These are phyloP conservation scores for Pangasius macronema DNA, from an alignment of 2,797 vertebrate species.

Conservation along the genomic window DNA sequence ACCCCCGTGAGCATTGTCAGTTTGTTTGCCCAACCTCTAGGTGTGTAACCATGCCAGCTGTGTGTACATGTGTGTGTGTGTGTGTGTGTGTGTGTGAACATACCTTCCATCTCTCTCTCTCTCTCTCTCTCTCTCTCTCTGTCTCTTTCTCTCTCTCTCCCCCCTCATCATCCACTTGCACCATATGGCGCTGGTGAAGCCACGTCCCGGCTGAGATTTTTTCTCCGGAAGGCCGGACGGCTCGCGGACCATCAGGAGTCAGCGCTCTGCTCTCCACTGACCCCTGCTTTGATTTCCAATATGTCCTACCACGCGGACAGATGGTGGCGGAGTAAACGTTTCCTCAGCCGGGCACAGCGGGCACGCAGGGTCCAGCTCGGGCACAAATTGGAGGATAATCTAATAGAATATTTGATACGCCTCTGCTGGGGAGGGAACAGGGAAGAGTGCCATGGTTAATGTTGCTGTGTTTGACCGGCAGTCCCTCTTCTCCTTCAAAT, in stretches of 20 bases:
- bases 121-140: conserved; percentile 2
- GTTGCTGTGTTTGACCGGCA: conserved; percentile 57
- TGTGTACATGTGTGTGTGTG: conserved; percentile 22
- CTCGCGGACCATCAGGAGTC: conserved; percentile 56
- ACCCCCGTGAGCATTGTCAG: neutral
- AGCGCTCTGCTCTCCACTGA: conserved; percentile 70
- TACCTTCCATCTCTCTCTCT: conserved; percentile 13
- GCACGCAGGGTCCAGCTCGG: conserved; percentile 49
- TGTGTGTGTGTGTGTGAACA: neutral
- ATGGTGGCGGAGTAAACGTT: conserved; percentile 82
- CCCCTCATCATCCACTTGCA: conserved; percentile 18
- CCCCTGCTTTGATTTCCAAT: conserved; percentile 82
- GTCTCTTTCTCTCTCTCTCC: conserved; percentile 9
- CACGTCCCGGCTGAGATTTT: conserved; percentile 21
- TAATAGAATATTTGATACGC: conserved; percentile 89
- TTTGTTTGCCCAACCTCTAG: conserved; percentile 20
- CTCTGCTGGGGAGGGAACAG: conserved; percentile 68
- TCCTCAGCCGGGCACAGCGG: conserved; percentile 71
- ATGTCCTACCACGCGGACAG: conserved; percentile 82
- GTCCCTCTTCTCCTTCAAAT: conserved; percentile 39
- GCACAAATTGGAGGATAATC: conserved; percentile 85
- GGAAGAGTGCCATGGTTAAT: conserved; percentile 65
- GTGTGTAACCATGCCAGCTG: conserved; percentile 18
- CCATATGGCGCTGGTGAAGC: conserved; percentile 44
- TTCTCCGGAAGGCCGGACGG: conserved; percentile 47